Conservation (phyloP, 2,888 invertebrate species). For the Lepas anatifera region DNA sequence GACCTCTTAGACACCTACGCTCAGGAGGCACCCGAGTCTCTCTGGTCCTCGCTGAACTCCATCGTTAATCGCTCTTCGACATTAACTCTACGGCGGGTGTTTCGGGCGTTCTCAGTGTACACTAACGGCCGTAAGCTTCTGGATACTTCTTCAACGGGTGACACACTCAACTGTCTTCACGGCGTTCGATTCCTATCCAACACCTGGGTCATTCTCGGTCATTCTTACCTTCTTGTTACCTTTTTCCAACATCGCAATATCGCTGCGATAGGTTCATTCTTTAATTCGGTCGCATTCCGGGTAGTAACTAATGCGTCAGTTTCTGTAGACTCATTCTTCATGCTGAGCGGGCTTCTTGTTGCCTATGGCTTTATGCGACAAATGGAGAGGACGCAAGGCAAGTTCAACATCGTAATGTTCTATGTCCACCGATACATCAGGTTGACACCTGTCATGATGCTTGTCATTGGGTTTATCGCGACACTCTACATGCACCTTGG, state of each 20-base stretch:
- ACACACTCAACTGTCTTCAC: background rate
- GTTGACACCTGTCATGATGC: background rate
- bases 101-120: background rate
- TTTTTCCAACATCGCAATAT: background rate
- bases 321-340: background rate
- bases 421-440: no score
- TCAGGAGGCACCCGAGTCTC: no score
- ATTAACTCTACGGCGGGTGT: background rate
- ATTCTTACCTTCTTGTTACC: background rate
- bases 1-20: no score
- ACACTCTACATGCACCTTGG: background rate
- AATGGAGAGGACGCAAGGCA: no score
- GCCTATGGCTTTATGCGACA: background rate
- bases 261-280: background rate
- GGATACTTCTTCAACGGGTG: background rate
- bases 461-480: background rate
- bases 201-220: background rate
- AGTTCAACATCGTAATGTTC: no score
- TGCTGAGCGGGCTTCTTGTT: no score
- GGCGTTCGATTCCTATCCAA: background rate
- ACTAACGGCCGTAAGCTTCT: background rate
- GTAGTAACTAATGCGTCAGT: background rate
- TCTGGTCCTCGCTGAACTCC: no score
- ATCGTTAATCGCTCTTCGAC: no score
- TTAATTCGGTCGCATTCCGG: background rate